A percentile compares a stretch with the other conserved stretches of the same genome.
These are phyloP conservation scores for Tricholaema leucomelas DNA, from an alignment of 2,113 vertebrate genomes.

Conservation along the genomic window DNA sequence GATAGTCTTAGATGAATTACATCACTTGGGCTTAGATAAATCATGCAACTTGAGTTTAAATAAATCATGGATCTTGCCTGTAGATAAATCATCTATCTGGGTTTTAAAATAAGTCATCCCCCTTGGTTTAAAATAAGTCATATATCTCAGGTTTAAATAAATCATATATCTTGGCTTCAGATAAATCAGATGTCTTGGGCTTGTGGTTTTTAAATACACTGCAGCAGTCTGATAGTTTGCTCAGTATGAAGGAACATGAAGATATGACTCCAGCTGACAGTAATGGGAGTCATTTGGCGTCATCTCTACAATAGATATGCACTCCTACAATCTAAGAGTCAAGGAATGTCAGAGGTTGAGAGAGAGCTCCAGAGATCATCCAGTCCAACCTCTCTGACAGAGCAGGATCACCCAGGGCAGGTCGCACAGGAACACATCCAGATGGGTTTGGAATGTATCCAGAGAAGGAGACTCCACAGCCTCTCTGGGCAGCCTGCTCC, in stretches of 20 bases:
- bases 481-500: too few species aligned
- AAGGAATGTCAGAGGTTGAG: too few species aligned
- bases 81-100: too few species aligned
- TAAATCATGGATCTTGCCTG: too few species aligned
- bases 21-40: background rate
- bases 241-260: background rate
- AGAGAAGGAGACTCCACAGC: too few species aligned
- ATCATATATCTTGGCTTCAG: background rate
- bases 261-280: conserved; percentile 16
- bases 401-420: too few species aligned
- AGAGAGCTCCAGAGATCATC: too few species aligned
- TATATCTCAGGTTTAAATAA: background rate
- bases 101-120: too few species aligned
- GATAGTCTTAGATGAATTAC: background rate
- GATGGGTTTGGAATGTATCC: too few species aligned
- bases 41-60: background rate
- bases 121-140: too few species aligned
- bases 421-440: too few species aligned
- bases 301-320: background rate
- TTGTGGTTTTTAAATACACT: background rate
- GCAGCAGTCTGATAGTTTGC: conserved; percentile 6
- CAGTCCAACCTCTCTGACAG: too few species aligned
- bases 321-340: background rate
- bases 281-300: conserved; percentile 10
- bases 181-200: background rate